phyloP scores from a whole-genome alignment of 2,113 vertebrate species.

The Actinemys pallida region DNA sequence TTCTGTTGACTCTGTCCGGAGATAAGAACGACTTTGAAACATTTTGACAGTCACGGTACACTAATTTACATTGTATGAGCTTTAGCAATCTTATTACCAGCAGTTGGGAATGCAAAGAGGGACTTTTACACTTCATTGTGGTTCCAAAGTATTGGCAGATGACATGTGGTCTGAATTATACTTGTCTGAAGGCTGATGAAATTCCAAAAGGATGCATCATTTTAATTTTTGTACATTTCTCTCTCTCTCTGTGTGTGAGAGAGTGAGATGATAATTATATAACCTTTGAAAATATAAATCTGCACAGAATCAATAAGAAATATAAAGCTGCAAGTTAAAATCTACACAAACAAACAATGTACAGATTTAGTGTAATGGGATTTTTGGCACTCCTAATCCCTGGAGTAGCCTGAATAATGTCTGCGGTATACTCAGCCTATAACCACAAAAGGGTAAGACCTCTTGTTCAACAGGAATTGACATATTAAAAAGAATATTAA shows the following conservation, averaged over 20 bases:
- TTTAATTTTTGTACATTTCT: not conserved
- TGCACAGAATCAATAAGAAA: not conserved
- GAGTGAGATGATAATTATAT: not conserved
- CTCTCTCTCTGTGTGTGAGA: too few species aligned
- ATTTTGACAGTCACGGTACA: not conserved
- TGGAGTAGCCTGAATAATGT: constrained; percentile 8
- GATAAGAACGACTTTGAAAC: not conserved
- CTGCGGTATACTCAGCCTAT: not conserved
- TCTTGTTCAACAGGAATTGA: constrained; percentile 27
- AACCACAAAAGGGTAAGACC: constrained; percentile 33
- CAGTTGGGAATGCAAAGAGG: not conserved
- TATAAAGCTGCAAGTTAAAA: not conserved
- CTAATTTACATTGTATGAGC: not conserved
- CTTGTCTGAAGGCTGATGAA: not conserved
- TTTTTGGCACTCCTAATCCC: not conserved
- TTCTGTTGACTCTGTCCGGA: not conserved
- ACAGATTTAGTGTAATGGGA: not conserved
- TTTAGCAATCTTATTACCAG: not conserved
- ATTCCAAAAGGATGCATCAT: not conserved
- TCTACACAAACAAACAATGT: not conserved
- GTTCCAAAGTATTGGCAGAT: not conserved
- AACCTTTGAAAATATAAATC: not conserved
- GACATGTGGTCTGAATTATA: not conserved
- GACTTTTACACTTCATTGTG: not conserved
- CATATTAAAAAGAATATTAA: constrained; percentile 12